A percentile compares a stretch with the other conserved stretches of the same genome.
These are phyloP conservation scores for Elephantulus edwardii DNA, from an alignment of 2,113 vertebrate species.

Conservation along the genomic window DNA sequence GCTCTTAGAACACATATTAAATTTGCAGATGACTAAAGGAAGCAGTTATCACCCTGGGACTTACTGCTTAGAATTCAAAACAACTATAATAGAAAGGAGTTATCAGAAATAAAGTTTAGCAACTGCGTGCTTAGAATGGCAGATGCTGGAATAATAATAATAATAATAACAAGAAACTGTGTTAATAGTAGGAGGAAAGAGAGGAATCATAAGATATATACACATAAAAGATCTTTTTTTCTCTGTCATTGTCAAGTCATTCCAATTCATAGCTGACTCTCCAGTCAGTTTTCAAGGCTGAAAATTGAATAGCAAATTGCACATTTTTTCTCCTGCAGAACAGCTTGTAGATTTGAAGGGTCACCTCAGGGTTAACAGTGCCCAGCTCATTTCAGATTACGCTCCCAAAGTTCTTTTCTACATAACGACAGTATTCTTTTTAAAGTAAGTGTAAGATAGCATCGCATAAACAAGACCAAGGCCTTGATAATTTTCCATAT, in stretches of 20 bases:
- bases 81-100: neutral
- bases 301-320: too few relatives aligned
- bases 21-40: neutral
- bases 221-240: neutral
- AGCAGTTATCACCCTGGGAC: neutral
- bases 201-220: neutral
- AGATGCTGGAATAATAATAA: neutral
- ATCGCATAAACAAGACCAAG: neutral
- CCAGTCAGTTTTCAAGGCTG: too few relatives aligned
- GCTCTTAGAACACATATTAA: neutral
- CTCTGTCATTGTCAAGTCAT: too few relatives aligned
- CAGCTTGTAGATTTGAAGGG: too few relatives aligned
- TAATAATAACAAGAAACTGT: too few relatives aligned
- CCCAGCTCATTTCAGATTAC: too few relatives aligned
- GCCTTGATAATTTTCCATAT: neutral
- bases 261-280: too few relatives aligned
- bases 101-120: neutral
- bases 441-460: neutral
- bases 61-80: conserved; percentile 32
- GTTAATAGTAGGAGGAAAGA: neutral
- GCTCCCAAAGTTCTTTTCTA: too few relatives aligned
- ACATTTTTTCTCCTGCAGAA: too few relatives aligned
- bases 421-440: too few relatives aligned
- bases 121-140: neutral
- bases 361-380: too few relatives aligned